These are phyloP conservation scores for Solenopsis invicta DNA, from an alignment of 1,140 invertebrate species.

Conservation along the genomic window DNA sequence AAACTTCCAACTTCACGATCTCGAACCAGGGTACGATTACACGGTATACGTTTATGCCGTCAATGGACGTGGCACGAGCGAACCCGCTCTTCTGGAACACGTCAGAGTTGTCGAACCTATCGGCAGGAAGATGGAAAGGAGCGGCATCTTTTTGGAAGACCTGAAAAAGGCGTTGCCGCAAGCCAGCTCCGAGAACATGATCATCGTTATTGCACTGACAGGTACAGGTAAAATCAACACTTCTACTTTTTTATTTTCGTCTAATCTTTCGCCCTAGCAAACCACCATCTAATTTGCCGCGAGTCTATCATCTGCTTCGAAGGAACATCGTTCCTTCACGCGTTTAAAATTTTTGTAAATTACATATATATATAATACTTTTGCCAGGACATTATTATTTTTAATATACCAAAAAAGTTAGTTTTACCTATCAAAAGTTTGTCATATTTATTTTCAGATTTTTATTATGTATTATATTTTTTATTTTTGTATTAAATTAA, in stretches of 20 bases:
- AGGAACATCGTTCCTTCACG: not conserved
- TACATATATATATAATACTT: not conserved
- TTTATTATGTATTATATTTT: not conserved
- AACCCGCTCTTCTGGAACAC: slow-evolving; percentile 88
- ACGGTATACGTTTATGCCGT: slow-evolving; percentile 90
- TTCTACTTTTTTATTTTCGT: not conserved
- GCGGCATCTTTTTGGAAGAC: slow-evolving; percentile 80
- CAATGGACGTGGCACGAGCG: slow-evolving; percentile 91
- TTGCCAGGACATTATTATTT: not conserved
- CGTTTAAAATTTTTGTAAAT: not conserved
- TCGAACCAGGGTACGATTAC: slow-evolving; percentile 90
- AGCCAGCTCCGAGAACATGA: slow-evolving; percentile 77
- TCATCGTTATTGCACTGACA: slow-evolving; percentile 80
- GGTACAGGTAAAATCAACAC: slow-evolving; percentile 76
- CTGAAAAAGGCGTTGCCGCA: slow-evolving; percentile 80
- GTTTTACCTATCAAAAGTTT: not conserved
- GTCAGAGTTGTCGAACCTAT: slow-evolving; percentile 86
- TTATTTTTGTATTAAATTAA: not conserved
- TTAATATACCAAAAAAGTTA: not conserved
- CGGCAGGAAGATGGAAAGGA: slow-evolving; percentile 77
- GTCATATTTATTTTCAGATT: not conserved
- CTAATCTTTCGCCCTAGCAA: not conserved
- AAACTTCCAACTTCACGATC: slow-evolving; percentile 89
- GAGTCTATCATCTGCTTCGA: not conserved
- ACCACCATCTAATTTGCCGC: not conserved